phyloP scores from a whole-genome alignment of 2,888 invertebrate species.

The Cosmopolites sordidus region DNA sequence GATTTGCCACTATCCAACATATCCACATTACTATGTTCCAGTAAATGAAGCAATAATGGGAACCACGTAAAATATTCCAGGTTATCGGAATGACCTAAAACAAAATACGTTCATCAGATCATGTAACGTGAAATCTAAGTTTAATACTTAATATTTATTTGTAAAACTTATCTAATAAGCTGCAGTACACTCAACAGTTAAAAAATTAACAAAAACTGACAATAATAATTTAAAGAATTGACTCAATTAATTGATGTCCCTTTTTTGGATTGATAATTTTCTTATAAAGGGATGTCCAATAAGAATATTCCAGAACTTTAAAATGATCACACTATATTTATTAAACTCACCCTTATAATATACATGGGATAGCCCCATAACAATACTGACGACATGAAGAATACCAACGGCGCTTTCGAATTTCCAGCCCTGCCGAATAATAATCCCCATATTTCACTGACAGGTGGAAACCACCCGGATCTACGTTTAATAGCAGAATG shows the following conservation, averaged over 20 bases:
- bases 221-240: too few relatives aligned
- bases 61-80: slow-evolving; percentile 81
- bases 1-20: slow-evolving; percentile 84
- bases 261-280: too few relatives aligned
- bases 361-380: slow-evolving; percentile 95
- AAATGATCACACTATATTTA: too few relatives aligned
- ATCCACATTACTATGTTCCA: slow-evolving; percentile 93
- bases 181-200: too few relatives aligned
- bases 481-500: slow-evolving; percentile 77
- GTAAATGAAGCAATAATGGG: slow-evolving; percentile 86
- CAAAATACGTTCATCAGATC: too few relatives aligned
- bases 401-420: slow-evolving; percentile 80
- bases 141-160: too few relatives aligned
- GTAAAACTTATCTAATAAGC: too few relatives aligned
- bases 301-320: too few relatives aligned
- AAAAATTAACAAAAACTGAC: too few relatives aligned
- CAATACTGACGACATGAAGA: slow-evolving; percentile 80
- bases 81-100: slow-evolving; percentile 80
- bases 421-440: slow-evolving; percentile 88
- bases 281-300: too few relatives aligned
- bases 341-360: slow-evolving; percentile 70
- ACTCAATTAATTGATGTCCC: too few relatives aligned
- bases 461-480: slow-evolving; percentile 81
- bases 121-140: too few relatives aligned
- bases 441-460: slow-evolving; percentile 84